Percentiles rank a stretch among this genome's conserved stretches.
phyloP scores from a whole-genome alignment of 2,888 invertebrate species.

The Sisyra terminalis region DNA sequence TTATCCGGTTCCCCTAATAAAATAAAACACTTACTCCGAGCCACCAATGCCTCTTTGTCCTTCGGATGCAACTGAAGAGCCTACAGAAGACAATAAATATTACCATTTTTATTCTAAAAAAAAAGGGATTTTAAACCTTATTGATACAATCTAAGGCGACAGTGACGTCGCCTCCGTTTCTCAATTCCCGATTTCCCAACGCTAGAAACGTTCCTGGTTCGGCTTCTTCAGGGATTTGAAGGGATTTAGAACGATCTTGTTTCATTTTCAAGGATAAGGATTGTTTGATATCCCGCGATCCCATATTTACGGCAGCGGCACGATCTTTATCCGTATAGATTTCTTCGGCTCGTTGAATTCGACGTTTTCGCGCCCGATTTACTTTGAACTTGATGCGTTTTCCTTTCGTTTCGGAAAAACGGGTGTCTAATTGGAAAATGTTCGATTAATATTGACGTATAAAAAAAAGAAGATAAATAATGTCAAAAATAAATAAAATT shows the following conservation, averaged over 20 bases:
- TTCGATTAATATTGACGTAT: too few species aligned
- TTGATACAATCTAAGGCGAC: slow-evolving; percentile 61
- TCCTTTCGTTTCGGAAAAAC: slow-evolving; percentile 21
- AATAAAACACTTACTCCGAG: slow-evolving; percentile 77
- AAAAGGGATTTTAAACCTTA: slow-evolving; percentile 40
- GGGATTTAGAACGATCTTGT: slow-evolving; percentile 52
- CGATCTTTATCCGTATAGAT: slow-evolving; percentile 81
- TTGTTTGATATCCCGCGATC: slow-evolving; percentile 74
- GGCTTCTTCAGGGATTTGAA: slow-evolving; percentile 62
- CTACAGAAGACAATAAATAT: slow-evolving; percentile 30
- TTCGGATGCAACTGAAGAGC: slow-evolving; percentile 72
- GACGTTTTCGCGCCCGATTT: slow-evolving; percentile 22
- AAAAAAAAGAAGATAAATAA: too few species aligned
- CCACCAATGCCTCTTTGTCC: slow-evolving; percentile 73
- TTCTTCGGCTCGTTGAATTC: slow-evolving; percentile 40
- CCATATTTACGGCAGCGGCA: slow-evolving; percentile 77
- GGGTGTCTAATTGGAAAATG: slow-evolving; percentile 5
- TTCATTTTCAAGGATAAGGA: slow-evolving; percentile 64
- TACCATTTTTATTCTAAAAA: not conserved
- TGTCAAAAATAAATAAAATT: slow-evolving; percentile 2
- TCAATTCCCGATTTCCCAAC: slow-evolving; percentile 59
- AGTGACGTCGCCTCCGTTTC: slow-evolving; percentile 45
- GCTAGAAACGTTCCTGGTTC: slow-evolving; percentile 62
- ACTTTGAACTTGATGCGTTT: slow-evolving; percentile 17
- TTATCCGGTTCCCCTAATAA: slow-evolving; percentile 69